Percentiles rank a stretch among this genome's conserved stretches.
Conservation (phyloP, 1,140 invertebrate species). For the Eurosta solidaginis region DNA sequence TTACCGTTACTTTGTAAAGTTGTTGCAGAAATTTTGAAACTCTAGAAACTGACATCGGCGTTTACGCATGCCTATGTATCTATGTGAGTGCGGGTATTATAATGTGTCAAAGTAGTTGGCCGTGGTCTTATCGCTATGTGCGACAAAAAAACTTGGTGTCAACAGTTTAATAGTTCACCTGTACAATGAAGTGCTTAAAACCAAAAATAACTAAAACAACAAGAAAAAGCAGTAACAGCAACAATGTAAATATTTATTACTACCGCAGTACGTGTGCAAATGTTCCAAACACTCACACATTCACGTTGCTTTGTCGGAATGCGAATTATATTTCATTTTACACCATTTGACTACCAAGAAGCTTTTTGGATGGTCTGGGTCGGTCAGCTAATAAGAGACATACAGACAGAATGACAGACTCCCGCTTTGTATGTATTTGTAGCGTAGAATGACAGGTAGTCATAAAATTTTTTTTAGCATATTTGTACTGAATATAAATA, state of each 20-base stretch:
- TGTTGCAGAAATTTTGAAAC: too few species aligned
- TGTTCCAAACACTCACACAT: not conserved
- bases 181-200: not conserved
- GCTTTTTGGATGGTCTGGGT: not conserved
- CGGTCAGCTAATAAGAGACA: not conserved
- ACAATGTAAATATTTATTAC: not conserved
- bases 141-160: not conserved
- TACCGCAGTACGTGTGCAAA: not conserved
- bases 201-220: too few species aligned
- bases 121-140: not conserved
- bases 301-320: not conserved
- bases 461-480: not conserved
- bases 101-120: not conserved
- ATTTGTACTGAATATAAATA: conserved; percentile 14
- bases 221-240: not conserved
- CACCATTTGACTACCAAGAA: not conserved
- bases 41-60: not conserved
- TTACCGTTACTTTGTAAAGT: too few species aligned
- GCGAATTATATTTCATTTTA: too few species aligned
- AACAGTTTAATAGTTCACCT: conserved; percentile 1
- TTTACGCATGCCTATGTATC: not conserved
- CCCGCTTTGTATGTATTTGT: not conserved
- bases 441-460: not conserved
- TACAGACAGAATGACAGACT: not conserved
- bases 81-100: not conserved